A percentile compares a stretch with the other conserved stretches of the same genome.
These are phyloP conservation scores for Nephrocerus scutellatus DNA, from an alignment of 2,888 invertebrate species.

Conservation along the genomic window DNA sequence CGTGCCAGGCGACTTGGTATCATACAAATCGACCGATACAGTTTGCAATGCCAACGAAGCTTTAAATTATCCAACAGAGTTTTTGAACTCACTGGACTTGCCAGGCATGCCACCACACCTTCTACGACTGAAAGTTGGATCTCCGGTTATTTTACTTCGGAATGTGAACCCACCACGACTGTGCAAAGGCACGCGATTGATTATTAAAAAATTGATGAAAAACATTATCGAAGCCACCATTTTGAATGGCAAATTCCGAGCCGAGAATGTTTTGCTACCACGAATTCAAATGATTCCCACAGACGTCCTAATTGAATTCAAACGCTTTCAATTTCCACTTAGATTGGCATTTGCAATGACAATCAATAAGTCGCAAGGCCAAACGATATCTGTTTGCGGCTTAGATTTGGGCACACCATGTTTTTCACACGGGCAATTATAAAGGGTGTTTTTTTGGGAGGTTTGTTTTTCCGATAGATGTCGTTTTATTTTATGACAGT, in stretches of 20 bases:
- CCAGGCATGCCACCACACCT: slow-evolving; percentile 3
- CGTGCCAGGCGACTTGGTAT: slow-evolving; percentile 9
- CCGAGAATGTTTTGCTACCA: slow-evolving; percentile 24
- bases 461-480: too few relatives aligned
- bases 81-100: too few relatives aligned
- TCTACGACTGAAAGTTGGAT: slow-evolving; percentile 8
- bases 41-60: slow-evolving; percentile 4
- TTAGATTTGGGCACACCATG: slow-evolving; percentile 7
- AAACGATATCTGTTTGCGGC: slow-evolving; percentile 5
- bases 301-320: slow-evolving; percentile 30
- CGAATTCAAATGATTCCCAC: slow-evolving; percentile 32
- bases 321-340: slow-evolving; percentile 32
- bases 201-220: too few relatives aligned
- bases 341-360: slow-evolving; percentile 11
- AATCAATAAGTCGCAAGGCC: too few relatives aligned
- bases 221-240: too few relatives aligned
- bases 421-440: slow-evolving; percentile 4
- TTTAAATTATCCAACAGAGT: slow-evolving; percentile 5
- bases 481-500: too few relatives aligned
- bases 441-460: too few relatives aligned
- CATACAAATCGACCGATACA: slow-evolving; percentile 7
- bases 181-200: too few relatives aligned
- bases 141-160: slow-evolving; percentile 4
- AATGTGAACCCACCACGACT: too few relatives aligned
- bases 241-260: slow-evolving; percentile 8